These are phyloP conservation scores for Didymodactylos carnosus DNA, from an alignment of 2,888 invertebrate species.

Conservation along the genomic window DNA sequence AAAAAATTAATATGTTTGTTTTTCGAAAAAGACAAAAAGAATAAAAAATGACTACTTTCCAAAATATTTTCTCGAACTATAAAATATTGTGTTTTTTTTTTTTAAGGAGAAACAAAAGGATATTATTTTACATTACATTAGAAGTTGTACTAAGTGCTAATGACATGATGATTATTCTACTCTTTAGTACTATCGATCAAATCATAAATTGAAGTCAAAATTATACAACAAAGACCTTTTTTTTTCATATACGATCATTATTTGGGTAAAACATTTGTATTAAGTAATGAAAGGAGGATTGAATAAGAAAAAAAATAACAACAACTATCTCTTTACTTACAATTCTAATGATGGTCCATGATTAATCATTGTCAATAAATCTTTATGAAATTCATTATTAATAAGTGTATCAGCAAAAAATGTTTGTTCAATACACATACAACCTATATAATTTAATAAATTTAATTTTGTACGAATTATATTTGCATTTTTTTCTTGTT, in stretches of 20 bases:
- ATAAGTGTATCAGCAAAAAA: constrained; percentile 4
- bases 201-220: neutral
- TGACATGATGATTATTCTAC: no score
- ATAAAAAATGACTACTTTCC: no score
- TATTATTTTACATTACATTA: no score
- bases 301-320: neutral
- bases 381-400: constrained; percentile 1
- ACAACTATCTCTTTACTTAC: neutral
- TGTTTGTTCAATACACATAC: neutral
- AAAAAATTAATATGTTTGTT: no score
- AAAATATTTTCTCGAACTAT: no score
- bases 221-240: neutral
- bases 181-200: neutral
- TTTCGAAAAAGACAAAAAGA: no score
- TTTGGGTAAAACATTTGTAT: no score
- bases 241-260: no score
- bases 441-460: constrained; percentile 10
- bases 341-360: constrained; percentile 9
- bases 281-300: no score
- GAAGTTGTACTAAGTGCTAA: no score
- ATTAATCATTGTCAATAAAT: constrained; percentile 3
- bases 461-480: constrained; percentile 6
- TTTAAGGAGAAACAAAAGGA: no score
- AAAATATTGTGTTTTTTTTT: no score
- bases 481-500: neutral